phyloP scores from a whole-genome alignment of 2,888 invertebrate genomes.

The Helobdella robusta region DNA sequence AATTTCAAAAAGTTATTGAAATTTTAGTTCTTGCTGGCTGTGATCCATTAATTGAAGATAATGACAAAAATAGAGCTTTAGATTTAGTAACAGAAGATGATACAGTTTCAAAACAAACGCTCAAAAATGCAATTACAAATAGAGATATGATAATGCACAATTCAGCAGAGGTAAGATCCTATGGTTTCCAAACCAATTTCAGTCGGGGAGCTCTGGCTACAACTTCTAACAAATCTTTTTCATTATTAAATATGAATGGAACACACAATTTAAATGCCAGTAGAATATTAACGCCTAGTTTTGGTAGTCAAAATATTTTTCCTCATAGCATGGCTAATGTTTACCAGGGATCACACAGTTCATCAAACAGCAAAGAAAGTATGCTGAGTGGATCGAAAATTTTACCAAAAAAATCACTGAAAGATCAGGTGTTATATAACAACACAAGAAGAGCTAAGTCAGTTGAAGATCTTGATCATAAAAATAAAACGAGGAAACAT shows the following conservation, averaged over 20 bases:
- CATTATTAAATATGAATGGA: constrained; percentile 29
- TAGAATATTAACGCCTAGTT: not conserved
- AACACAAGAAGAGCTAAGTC: constrained; percentile 24
- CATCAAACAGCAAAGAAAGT: constrained; percentile 26
- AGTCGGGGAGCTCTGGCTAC: constrained; percentile 7
- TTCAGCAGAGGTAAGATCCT: constrained; percentile 32
- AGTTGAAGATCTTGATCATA: constrained; percentile 24
- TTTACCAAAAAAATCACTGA: not conserved
- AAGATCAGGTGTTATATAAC: not conserved
- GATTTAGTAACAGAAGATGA: constrained; percentile 35
- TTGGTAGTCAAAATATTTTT: constrained; percentile 16
- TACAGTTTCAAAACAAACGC: constrained; percentile 32
- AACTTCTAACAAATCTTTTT: constrained; percentile 22
- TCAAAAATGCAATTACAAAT: constrained; percentile 34
- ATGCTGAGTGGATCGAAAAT: constrained; percentile 13
- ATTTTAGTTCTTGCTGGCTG: constrained; percentile 32
- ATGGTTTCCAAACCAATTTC: constrained; percentile 31
- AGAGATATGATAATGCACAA: constrained; percentile 33
- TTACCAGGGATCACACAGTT: constrained; percentile 10
- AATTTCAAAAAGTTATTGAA: constrained; percentile 36
- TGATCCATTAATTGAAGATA: constrained; percentile 34
- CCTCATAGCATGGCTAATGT: not conserved
- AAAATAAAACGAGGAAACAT: not conserved
- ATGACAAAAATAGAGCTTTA: constrained; percentile 33
- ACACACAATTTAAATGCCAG: not conserved